Conservation (phyloP, 2,888 invertebrate genomes). For the Alcis repandata region DNA sequence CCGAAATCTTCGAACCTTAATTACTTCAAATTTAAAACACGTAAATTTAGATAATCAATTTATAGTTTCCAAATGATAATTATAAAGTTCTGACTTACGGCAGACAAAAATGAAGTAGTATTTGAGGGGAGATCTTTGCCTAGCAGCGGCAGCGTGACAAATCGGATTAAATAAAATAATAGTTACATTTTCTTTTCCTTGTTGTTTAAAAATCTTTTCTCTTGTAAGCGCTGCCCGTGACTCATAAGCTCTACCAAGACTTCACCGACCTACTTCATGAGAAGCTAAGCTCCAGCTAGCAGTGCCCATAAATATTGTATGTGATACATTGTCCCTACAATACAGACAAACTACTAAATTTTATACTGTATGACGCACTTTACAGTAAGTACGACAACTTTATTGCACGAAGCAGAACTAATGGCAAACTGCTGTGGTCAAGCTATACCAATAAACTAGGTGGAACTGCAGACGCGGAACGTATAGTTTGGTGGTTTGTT, state of each 20-base stretch:
- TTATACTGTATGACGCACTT: slow-evolving; percentile 9
- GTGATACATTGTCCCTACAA: neutral
- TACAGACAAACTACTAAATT: slow-evolving; percentile 15
- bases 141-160: no score
- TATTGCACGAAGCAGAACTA: slow-evolving; percentile 10
- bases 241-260: neutral
- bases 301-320: neutral
- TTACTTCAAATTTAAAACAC: no score
- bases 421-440: slow-evolving; percentile 3
- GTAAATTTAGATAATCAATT: no score
- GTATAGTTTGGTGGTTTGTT: neutral
- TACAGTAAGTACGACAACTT: slow-evolving; percentile 11
- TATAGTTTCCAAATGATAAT: no score
- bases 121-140: no score
- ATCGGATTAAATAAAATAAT: no score
- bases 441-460: slow-evolving; percentile 14
- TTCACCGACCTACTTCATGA: neutral
- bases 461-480: slow-evolving; percentile 2
- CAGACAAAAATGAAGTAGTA: no score
- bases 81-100: no score
- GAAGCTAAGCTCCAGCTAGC: slow-evolving; percentile 2
- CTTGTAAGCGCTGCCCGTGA: no score
- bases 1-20: no score
- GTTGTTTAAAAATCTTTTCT: no score
- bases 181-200: no score